Evolutionary conservation across 2,888 invertebrate species (phyloP).

Genomic region (Lepidochitona cinerea): DNA sequence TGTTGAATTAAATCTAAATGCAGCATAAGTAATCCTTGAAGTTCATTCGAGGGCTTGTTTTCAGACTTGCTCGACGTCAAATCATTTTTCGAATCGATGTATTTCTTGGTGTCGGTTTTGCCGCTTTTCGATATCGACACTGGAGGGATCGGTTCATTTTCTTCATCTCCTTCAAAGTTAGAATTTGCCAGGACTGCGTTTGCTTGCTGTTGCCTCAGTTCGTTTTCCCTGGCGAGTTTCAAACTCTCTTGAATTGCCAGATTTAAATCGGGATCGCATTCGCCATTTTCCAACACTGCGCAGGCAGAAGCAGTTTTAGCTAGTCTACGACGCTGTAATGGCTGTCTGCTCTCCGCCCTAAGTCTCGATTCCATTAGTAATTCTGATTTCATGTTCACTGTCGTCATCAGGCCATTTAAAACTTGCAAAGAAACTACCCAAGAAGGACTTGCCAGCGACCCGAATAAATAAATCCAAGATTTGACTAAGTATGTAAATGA

Average conservation of each 20-base stretch:
- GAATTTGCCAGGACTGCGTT: neutral
- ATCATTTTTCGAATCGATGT: neutral
- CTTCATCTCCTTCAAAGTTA: neutral
- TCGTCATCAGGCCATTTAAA: neutral
- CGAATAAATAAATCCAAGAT: slow-evolving; percentile 1
- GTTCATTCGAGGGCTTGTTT: slow-evolving; percentile 37
- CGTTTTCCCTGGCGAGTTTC: slow-evolving; percentile 48
- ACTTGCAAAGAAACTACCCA: too few relatives aligned
- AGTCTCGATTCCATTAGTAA: neutral
- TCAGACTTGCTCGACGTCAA: neutral
- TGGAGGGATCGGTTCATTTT: neutral
- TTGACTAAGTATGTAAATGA: slow-evolving; percentile 4
- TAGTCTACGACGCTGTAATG: neutral
- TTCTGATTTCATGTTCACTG: slow-evolving; percentile 4
- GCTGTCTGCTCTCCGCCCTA: neutral
- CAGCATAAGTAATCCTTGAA: slow-evolving; percentile 82
- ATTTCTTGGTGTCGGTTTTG: neutral
- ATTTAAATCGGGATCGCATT: slow-evolving; percentile 54
- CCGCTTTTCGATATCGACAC: neutral
- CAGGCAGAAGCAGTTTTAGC: neutral
- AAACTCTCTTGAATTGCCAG: slow-evolving; percentile 58
- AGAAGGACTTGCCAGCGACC: too few relatives aligned
- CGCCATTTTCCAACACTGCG: slow-evolving; percentile 37
- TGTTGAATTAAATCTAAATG: slow-evolving; percentile 92
- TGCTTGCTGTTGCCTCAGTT: slow-evolving; percentile 1